Base-by-base conservation (phyloP, 2,113 vertebrate species). In the Dolichotis patagonum region DNA sequence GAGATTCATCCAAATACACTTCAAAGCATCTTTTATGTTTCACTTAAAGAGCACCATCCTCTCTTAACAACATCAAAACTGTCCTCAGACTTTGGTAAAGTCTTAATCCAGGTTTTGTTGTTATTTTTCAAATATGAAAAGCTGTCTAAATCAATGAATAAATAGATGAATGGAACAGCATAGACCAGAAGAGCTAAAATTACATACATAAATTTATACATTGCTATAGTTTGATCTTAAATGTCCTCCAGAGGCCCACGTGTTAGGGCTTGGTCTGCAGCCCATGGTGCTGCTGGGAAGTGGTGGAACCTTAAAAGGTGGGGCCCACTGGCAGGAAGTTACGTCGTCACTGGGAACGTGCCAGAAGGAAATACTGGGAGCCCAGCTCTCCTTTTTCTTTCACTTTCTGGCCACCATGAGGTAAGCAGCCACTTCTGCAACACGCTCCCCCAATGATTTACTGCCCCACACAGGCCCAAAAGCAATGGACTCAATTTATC, bases 51-150 rank as follows among this genome's bases (percentile, higher is more conserved):
- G 73, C 16, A 73, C 52, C 35, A 80, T 86, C 30, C 43, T 77
- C 38, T 75, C 38, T 43, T 43, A 43, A 75, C 38, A 82, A 71
- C 20, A 35, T 19, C 46, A 58, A 90, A 82, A 65, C 32, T 6
- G 30, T 85, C 65, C 67, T 80, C 41, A 86, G 73, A 96, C 52
- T 83, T 89, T 62, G 80, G 16, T 60, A 28, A 95, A 80, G 24
- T 67, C 56, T 28, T 28, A 94, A 73, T 54, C 19, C 30, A 80
- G 46, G 75, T 52, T 78, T 52, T 86, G 2, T 22, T 73, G 43
- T 28, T 73, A 3, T 92, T 87, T 24, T 94, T 94, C 30, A 75
- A 46, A 95, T 13, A 81, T 65, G 80, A 87, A 94, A 95, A 81
- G 75, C 49, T 84, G 19, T 62, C 11, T 80, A 67, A 87, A 67